Conservation (phyloP, 2,888 invertebrate species). For the Mayetiola destructor region DNA sequence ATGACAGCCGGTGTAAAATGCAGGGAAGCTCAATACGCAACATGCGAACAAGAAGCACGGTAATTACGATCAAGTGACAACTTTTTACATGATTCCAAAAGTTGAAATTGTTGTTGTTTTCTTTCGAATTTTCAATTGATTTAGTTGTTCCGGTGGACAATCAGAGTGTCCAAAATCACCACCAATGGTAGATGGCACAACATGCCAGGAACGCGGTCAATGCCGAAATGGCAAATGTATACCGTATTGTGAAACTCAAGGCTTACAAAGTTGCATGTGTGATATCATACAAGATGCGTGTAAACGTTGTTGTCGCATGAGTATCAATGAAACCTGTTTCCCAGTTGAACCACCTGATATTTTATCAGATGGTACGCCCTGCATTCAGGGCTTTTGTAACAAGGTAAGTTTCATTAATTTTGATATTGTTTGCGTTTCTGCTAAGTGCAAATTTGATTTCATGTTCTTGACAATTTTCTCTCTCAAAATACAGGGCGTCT, state of each 20-base stretch:
- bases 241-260: slow-evolving; percentile 89
- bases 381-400: slow-evolving; percentile 93
- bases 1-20: slow-evolving; percentile 73
- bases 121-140: no score
- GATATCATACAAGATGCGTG: slow-evolving; percentile 86
- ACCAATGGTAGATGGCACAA: slow-evolving; percentile 71
- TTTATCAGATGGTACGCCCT: slow-evolving; percentile 84
- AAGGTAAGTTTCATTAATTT: slow-evolving; percentile 42
- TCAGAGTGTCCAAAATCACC: slow-evolving; percentile 76
- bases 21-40: slow-evolving; percentile 77
- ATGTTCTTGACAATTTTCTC: no score
- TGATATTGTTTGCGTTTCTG: not conserved
- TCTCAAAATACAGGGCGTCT: slow-evolving; percentile 60
- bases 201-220: slow-evolving; percentile 82
- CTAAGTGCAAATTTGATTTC: no score
- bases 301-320: slow-evolving; percentile 84
- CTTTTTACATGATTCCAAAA: no score
- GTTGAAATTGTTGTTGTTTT: no score
- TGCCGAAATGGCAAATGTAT: slow-evolving; percentile 83
- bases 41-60: slow-evolving; percentile 87
- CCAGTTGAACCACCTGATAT: slow-evolving; percentile 80
- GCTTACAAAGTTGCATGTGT: slow-evolving; percentile 90
- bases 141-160: slow-evolving; percentile 63
- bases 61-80: no score
- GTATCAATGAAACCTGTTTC: slow-evolving; percentile 80